Evolutionary conservation across 2,888 invertebrate species (phyloP).

Genomic region (Eledona agricola): DNA sequence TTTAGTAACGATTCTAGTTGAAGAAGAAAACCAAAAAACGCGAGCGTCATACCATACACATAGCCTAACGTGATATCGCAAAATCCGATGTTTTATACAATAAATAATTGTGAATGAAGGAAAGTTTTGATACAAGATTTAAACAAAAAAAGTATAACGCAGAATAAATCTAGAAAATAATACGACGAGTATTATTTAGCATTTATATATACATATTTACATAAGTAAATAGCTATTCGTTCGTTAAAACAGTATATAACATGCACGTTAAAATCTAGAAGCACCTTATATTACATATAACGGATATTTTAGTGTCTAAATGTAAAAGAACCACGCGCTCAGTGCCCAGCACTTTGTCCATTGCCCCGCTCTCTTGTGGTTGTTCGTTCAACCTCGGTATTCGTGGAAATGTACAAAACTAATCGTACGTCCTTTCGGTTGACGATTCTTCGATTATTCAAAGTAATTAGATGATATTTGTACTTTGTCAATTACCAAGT

Average conservation of each 20-base stretch:
- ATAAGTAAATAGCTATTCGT: conserved; percentile 59
- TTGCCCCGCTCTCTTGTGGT: conserved; percentile 35
- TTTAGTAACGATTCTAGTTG: conserved; percentile 30
- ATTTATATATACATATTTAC: conserved; percentile 53
- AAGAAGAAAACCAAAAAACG: conserved; percentile 27
- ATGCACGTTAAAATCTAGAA: conserved; percentile 61
- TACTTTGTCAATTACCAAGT: conserved; percentile 39
- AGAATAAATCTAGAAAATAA: conserved; percentile 54
- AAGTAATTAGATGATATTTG: conserved; percentile 26
- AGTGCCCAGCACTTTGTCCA: conserved; percentile 42
- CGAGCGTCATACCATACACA: conserved; percentile 47
- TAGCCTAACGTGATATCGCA: conserved; percentile 61
- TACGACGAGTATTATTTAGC: conserved; percentile 60
- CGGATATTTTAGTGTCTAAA: conserved; percentile 62
- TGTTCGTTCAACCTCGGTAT: conserved; percentile 38
- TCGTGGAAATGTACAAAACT: conserved; percentile 45
- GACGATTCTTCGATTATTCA: conserved; percentile 32
- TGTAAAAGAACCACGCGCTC: conserved; percentile 60
- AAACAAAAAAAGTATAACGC: conserved; percentile 60
- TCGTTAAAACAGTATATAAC: conserved; percentile 58
- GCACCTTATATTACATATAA: conserved; percentile 61
- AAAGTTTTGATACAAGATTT: conserved; percentile 63
- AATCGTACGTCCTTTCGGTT: conserved; percentile 38
- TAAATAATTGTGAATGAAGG: conserved; percentile 59
- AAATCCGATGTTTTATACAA: conserved; percentile 60